These are phyloP conservation scores for Corydoras maculifer DNA, from an alignment of 2,113 vertebrate genomes.

Conservation along the genomic window DNA sequence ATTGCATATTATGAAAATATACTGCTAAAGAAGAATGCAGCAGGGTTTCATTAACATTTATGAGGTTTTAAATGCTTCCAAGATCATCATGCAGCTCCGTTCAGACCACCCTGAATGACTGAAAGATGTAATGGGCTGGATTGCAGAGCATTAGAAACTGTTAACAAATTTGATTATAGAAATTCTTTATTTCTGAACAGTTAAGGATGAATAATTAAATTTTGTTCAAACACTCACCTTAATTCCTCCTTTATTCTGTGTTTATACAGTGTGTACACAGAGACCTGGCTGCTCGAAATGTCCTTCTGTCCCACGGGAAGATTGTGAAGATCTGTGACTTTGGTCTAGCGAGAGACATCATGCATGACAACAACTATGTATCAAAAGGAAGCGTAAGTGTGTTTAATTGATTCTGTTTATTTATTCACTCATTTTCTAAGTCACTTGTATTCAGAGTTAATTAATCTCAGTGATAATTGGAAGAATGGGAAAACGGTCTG, in stretches of 20 bases:
- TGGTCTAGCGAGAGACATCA: conserved; percentile 94
- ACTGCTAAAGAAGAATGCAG: conserved; percentile 51
- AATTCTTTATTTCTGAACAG: neutral
- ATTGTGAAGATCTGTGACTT: conserved; percentile 99
- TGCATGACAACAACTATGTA: conserved; percentile 99
- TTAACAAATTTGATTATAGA: no score
- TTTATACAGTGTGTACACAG: conserved; percentile 86
- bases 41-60: conserved; percentile 50
- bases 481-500: no score
- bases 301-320: conserved; percentile 95
- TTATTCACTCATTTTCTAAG: no score
- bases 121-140: neutral
- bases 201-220: no score
- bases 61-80: conserved; percentile 47
- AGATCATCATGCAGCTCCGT: neutral
- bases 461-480: no score
- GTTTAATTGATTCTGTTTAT: neutral
- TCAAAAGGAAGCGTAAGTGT: conserved; percentile 94
- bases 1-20: conserved; percentile 23
- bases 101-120: conserved; percentile 14
- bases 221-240: no score
- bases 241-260: neutral
- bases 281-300: conserved; percentile 94
- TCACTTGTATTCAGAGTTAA: no score
- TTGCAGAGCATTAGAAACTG: no score